phyloP scores from a whole-genome alignment of 2,797 vertebrate species.

The Schizothorax lantsangensis region DNA sequence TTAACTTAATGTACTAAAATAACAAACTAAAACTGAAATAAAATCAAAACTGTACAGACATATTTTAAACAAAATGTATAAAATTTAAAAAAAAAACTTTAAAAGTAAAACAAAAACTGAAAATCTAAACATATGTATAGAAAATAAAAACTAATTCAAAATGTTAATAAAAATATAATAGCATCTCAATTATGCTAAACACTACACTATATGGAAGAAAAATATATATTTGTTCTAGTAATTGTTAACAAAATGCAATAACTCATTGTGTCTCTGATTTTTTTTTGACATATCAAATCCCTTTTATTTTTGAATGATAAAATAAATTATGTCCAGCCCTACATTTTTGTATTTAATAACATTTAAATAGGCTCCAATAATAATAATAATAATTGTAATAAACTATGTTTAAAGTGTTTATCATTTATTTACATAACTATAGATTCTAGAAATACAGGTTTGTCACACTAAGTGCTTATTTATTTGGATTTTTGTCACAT shows the following conservation, averaged over 20 bases:
- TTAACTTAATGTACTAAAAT: too few relatives aligned
- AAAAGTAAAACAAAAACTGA: too few relatives aligned
- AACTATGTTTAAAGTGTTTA: background rate
- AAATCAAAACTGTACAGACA: too few relatives aligned
- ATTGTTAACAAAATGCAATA: background rate
- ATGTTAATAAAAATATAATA: background rate
- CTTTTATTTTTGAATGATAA: background rate
- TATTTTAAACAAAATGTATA: too few relatives aligned
- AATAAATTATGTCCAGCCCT: background rate
- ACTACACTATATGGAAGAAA: background rate
- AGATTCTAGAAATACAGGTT: background rate
- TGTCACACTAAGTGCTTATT: background rate
- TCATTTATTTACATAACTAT: background rate
- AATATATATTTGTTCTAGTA: background rate
- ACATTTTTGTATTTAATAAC: background rate
- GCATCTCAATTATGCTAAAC: background rate
- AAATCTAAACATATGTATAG: too few relatives aligned
- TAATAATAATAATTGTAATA: background rate
- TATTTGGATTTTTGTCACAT: background rate
- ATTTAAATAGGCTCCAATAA: background rate
- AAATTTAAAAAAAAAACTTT: too few relatives aligned
- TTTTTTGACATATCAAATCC: background rate
- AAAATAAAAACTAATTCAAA: background rate
- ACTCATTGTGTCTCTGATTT: background rate
- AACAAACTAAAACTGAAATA: too few relatives aligned